These are phyloP conservation scores for Scleropages formosus DNA, from an alignment of 2,797 vertebrate genomes.

Conservation along the genomic window DNA sequence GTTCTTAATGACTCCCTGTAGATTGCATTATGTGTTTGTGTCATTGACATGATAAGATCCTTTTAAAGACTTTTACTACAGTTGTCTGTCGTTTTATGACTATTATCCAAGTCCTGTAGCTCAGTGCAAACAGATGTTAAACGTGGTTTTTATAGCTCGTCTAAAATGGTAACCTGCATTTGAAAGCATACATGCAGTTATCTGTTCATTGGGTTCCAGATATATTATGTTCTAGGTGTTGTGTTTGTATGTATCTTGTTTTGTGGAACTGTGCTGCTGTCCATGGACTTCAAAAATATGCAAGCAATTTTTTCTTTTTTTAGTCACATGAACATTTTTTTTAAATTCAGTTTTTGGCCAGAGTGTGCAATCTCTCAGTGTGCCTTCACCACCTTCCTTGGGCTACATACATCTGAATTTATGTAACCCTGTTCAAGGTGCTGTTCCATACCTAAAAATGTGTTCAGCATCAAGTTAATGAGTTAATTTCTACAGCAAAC, in stretches of 20 bases:
- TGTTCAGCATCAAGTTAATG: no score
- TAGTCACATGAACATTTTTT: no score
- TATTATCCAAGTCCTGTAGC: not conserved
- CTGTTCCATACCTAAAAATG: not conserved
- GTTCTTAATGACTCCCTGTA: not conserved
- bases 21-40: constrained; percentile 33
- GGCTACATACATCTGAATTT: not conserved
- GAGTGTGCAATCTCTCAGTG: no score
- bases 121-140: not conserved
- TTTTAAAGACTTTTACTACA: not conserved
- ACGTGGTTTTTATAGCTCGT: not conserved
- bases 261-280: not conserved
- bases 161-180: not conserved
- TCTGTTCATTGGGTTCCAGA: not conserved
- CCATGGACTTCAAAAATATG: not conserved
- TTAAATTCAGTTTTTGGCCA: no score
- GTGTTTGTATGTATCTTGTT: no score
- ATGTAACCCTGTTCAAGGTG: not conserved
- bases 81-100: not conserved
- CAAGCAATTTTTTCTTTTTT: not conserved
- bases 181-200: not conserved
- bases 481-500: no score
- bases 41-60: constrained; percentile 36
- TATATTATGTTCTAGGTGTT: not conserved
- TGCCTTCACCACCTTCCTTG: no score